Evolutionary conservation across 2,888 invertebrate genomes (phyloP), one percentile per base, ranked within the genome.

Genomic region (Rugalucina vietnamica): DNA sequence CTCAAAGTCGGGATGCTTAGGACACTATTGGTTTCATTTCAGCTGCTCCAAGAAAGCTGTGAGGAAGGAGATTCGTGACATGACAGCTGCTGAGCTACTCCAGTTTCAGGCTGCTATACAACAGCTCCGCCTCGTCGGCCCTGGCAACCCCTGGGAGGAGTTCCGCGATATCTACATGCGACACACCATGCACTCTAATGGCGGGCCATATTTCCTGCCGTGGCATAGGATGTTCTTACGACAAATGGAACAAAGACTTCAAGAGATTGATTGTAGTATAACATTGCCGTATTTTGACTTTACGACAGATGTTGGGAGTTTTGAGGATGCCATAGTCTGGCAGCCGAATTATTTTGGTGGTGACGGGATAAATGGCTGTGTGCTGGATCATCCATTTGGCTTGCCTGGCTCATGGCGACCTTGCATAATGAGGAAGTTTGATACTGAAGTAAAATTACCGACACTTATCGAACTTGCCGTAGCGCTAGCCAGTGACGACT

Each of bases 221-320:
- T 94, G 94, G 94, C 93, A 94, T 84, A 86, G 94, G 24, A 80
- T 91, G 24, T 94, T 93, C 86, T 87, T 94, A 24, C 90, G 93
- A 0, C 90, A 90, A 54, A 37, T 94, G 37, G 94, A 94, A 82
- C 92, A 93, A 84, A 90, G 89, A 49, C 78, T 94, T 32, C 93
- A 94, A 79, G 91, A 93, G 81, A 90, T 94, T 5, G 93, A 94
- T 89, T 94, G 94, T 76, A 84, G 86, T 39, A 90, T 94, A 32
- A 91, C 93, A 1, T 87, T 94, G n/a, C 94, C 94, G 2, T 94
- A 94, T 82, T 94, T 92, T 77, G 94, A 94, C 78, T 94, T 94
- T 82, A 92, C 94, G 0, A 93, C 94, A 18, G 94, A 94, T 84
- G 89, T 92, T 24, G 93, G 93, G 1, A 90, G 91, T 65, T 90